A percentile compares a stretch with the other conserved stretches of the same genome.
Conservation (phyloP, 2,888 invertebrate genomes). For the Parasteatoda lunata region DNA sequence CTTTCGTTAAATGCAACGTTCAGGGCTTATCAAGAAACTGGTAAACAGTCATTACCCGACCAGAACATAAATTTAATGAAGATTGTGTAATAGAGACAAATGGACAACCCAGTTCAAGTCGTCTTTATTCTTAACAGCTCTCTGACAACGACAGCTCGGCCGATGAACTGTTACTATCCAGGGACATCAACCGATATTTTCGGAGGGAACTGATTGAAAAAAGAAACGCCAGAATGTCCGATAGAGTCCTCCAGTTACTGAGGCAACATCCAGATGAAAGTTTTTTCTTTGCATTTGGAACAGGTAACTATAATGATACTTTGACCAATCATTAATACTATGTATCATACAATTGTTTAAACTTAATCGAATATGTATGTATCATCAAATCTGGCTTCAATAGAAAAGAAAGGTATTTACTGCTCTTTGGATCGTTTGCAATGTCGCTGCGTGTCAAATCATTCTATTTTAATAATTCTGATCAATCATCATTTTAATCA, state of each 20-base stretch:
- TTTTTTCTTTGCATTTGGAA: constrained; percentile 78
- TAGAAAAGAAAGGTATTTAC: too few species aligned
- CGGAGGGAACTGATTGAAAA: constrained; percentile 77
- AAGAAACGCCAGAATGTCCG: constrained; percentile 77
- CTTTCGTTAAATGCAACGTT: neutral
- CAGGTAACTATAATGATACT: constrained; percentile 73
- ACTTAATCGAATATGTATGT: too few species aligned
- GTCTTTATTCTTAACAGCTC: constrained; percentile 20
- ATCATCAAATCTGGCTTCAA: too few species aligned
- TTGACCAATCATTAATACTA: too few species aligned
- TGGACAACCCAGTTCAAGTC: neutral
- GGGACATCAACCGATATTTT: constrained; percentile 76
- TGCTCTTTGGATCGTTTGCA: too few species aligned
- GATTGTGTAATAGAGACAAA: neutral
- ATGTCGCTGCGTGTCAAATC: too few species aligned
- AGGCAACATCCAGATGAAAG: constrained; percentile 74
- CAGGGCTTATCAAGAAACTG: neutral
- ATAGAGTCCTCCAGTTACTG: constrained; percentile 75
- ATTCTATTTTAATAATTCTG: too few species aligned
- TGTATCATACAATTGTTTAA: too few species aligned
- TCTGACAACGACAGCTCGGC: constrained; percentile 29
- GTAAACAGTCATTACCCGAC: neutral
- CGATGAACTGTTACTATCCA: constrained; percentile 71
- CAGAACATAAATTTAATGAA: constrained; percentile 22
- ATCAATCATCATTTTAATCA: too few species aligned